These are phyloP conservation scores for Neogobius melanostomus DNA, from an alignment of 2,113 vertebrate species.

Conservation along the genomic window DNA sequence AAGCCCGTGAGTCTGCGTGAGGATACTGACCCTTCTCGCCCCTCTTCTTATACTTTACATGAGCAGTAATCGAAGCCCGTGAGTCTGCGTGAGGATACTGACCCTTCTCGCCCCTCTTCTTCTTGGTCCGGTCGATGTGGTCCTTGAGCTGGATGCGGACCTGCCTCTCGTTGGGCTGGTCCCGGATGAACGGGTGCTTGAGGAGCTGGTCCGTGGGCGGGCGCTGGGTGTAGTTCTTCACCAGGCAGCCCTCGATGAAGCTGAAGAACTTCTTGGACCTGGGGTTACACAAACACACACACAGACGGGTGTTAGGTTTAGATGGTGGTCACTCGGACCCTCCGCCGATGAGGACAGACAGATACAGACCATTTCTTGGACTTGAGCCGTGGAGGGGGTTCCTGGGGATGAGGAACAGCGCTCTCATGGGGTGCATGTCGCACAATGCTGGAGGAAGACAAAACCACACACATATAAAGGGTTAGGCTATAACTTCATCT, in stretches of 20 bases:
- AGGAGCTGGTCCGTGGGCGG: slow-evolving; percentile 95
- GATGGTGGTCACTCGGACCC: no score
- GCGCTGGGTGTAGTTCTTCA: slow-evolving; percentile 97
- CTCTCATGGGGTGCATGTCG: slow-evolving; percentile 99
- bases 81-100: slow-evolving; percentile 19
- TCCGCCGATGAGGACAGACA: not conserved
- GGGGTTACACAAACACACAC: not conserved
- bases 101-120: slow-evolving; percentile 99
- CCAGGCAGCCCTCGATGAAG: slow-evolving; percentile 98
- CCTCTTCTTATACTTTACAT: not conserved
- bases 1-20: not conserved
- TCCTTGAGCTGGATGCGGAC: slow-evolving; percentile 99
- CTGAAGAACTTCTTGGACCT: slow-evolving; percentile 99
- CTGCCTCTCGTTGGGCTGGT: slow-evolving; percentile 98
- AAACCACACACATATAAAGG: not conserved
- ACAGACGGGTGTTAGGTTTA: no score
- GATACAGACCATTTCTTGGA: slow-evolving; percentile 94
- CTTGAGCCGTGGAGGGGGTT: slow-evolving; percentile 98
- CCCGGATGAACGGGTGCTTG: slow-evolving; percentile 96
- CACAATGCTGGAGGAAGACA: slow-evolving; percentile 84
- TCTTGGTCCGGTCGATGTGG: slow-evolving; percentile 97
- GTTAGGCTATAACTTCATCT: no score
- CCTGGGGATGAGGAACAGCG: slow-evolving; percentile 98
- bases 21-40: no score
- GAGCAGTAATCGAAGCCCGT: not conserved